A percentile compares a stretch with the other conserved stretches of the same genome.
These are phyloP conservation scores for Capreolus pygargus DNA, from an alignment of 2,113 vertebrate species.

Conservation along the genomic window DNA sequence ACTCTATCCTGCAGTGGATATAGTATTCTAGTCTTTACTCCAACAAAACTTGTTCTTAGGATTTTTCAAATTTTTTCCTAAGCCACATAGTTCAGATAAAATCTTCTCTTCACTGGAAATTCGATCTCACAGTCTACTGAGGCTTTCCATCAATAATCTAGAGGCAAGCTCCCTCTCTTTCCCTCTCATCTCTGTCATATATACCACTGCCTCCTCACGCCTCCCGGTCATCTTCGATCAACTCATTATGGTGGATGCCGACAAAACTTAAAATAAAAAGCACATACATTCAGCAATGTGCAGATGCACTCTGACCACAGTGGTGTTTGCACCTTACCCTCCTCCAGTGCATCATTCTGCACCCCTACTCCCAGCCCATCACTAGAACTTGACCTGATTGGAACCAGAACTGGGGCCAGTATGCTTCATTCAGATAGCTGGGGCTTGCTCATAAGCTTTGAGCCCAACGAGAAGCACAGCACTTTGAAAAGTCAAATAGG, in stretches of 20 bases:
- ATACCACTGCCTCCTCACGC: not conserved
- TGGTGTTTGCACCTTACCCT: not conserved
- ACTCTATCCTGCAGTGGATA: not conserved
- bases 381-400: not conserved
- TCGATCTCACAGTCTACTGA: not conserved
- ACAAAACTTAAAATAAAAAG: not conserved
- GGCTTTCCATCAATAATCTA: not conserved
- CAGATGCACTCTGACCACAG: not conserved
- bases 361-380: no score
- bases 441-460: not conserved
- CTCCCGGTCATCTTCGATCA: not conserved
- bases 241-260: not conserved
- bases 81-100: not conserved
- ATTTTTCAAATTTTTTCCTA: not conserved
- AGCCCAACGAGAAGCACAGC: constrained; percentile 55
- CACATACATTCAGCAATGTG: accelerated
- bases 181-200: not conserved
- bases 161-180: not conserved
- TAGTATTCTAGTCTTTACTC: not conserved
- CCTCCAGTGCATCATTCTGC: not conserved
- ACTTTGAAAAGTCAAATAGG: constrained; percentile 56
- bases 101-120: not conserved
- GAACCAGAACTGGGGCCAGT: not conserved
- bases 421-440: not conserved
- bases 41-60: not conserved